Evolutionary conservation across 2,797 vertebrate genomes (phyloP), one percentile per base, ranked within the genome.

Genomic region (Eulemur mongoz): DNA sequence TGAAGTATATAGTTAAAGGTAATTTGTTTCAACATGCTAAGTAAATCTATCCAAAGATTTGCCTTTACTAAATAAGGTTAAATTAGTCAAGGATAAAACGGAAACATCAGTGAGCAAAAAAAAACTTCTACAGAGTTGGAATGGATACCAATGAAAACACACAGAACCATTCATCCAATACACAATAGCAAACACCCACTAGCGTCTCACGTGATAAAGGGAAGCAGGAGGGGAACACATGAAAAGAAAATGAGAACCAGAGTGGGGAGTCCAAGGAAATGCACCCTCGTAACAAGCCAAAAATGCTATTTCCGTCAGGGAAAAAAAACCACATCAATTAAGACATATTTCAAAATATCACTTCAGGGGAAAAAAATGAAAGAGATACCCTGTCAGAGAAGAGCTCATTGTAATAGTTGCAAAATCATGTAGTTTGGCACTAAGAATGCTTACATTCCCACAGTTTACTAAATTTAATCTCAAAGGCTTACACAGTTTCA

Each of bases 21-120:
- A 70, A 91, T 81, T 96, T 95, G 61, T 92, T 92, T 80, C 38
- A 82, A 86, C 94, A 91, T 85, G 89, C 38, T 81, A 90, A 86
- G 78, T 23, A 82, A 27, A 88, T 91, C 70, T 73, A 72, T 35
- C 30, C 78, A 82, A 65, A 93, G 8, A 84, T 87, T 89, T 96
- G 52, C 63, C 63, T 90, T 80, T 89, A 82, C 84, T 69, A 89
- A 87, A 76, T 45, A 88, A 48, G 48, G 43, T 40, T 92, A 73
- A 89, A 93, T 96, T 76, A 84, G 25, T 57, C 50, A 91, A 67
- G 45, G 61, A 78, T 88, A 61, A 97, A 96, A 73, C 32, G 38
- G 32, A 96, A 91, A 76, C 54, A 92, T 50, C 32, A 50, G 7
- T 45, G 38, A 96, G 45, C 8, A 69, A 85, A 89, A 78, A 78